Evolutionary conservation across 2,888 invertebrate species (phyloP).

Genomic region (Drosophila kuntzei): DNA sequence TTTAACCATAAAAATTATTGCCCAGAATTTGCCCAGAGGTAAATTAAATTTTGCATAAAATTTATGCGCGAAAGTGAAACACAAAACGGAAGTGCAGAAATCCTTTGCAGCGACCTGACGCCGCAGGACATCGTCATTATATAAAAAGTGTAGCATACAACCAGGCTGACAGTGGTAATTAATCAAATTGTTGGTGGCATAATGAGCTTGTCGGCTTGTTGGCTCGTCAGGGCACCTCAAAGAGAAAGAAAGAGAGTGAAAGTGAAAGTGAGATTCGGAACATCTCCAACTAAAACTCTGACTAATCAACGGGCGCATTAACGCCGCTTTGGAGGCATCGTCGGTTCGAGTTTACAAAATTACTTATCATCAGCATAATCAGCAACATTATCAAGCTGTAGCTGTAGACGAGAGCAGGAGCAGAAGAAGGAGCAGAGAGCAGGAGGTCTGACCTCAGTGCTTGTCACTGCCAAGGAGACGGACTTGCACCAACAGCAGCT

Average conservation of each 20-base stretch:
- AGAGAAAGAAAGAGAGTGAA: not conserved
- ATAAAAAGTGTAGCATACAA: conserved; percentile 36
- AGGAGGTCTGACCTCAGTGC: conserved; percentile 47
- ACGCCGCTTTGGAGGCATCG: conserved; percentile 60
- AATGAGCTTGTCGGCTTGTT: conserved; percentile 72
- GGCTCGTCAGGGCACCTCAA: not conserved
- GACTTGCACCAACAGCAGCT: conserved; percentile 50
- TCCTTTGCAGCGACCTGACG: conserved; percentile 37
- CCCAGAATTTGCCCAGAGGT: conserved; percentile 52
- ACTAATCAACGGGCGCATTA: conserved; percentile 76
- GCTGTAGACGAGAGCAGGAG: not conserved
- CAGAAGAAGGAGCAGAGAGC: not conserved
- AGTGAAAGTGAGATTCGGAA: not conserved
- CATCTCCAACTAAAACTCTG: conserved; percentile 10
- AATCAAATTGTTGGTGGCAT: conserved; percentile 78
- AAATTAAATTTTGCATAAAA: conserved; percentile 75
- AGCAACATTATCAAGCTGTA: conserved; percentile 71
- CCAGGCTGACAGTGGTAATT: conserved; percentile 60
- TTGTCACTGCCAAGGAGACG: conserved; percentile 35
- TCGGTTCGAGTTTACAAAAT: conserved; percentile 68
- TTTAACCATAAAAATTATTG: conserved; percentile 60
- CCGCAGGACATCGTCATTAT: not conserved
- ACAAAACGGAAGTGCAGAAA: conserved; percentile 54
- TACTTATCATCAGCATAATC: conserved; percentile 81
- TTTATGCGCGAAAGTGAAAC: conserved; percentile 55